Conservation (phyloP, 2,888 invertebrate species). For the Drosophila siamana region DNA sequence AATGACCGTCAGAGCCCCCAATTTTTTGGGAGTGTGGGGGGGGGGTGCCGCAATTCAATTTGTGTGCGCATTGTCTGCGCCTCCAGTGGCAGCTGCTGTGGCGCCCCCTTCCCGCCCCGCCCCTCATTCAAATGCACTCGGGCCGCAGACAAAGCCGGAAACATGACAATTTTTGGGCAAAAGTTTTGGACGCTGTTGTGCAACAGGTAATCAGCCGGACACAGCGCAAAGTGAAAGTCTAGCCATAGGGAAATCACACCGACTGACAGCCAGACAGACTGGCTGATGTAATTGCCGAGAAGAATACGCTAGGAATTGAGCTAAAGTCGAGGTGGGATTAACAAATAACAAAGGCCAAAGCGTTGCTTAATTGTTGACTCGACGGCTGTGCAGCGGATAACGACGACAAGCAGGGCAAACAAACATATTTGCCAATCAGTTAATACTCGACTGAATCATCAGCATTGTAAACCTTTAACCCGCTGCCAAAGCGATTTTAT, state of each 20-base stretch:
- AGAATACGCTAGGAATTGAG: conserved; percentile 1
- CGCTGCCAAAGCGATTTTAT: conserved; percentile 4
- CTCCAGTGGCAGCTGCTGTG: conserved; percentile 10
- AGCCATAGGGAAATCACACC: conserved; percentile 22
- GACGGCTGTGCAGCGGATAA: too few species aligned
- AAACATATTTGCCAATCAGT: conserved; percentile 24
- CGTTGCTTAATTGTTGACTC: conserved; percentile 12
- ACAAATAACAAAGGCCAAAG: conserved; percentile 9
- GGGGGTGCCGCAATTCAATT: conserved; percentile 47
- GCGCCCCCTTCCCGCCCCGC: neutral
- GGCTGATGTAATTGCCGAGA: too few species aligned
- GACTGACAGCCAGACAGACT: too few species aligned
- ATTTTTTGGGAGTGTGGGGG: too few species aligned
- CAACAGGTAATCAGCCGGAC: conserved; percentile 58
- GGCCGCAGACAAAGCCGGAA: conserved; percentile 42
- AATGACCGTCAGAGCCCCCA: conserved; percentile 30
- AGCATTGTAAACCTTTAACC: conserved; percentile 19
- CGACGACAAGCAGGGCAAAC: conserved; percentile 11
- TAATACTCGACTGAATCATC: conserved; percentile 24
- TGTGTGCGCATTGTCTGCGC: conserved; percentile 16
- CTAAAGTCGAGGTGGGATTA: too few species aligned
- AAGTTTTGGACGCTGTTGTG: conserved; percentile 39
- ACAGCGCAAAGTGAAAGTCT: conserved; percentile 59
- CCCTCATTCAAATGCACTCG: conserved; percentile 23
- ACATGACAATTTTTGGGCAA: conserved; percentile 47